Evolutionary conservation across 2,888 invertebrate species (phyloP), one percentile per base, ranked within the genome.

Genomic region (Ophion slaviceki): DNA sequence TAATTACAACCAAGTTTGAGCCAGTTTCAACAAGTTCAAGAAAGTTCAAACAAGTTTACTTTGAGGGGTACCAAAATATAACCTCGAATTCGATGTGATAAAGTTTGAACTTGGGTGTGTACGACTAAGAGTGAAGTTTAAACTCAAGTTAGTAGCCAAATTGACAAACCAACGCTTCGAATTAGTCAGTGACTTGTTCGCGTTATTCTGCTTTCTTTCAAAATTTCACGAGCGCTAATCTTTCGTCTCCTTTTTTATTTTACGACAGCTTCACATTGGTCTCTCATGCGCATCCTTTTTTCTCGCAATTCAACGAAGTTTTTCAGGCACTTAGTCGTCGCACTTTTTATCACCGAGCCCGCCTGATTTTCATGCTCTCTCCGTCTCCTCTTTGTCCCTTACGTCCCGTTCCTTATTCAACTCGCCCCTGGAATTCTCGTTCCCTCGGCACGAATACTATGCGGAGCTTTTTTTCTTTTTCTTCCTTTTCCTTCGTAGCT

Each of bases 281-380:
- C 17, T 53, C 53, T 14, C 53, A 14, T 17, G 53, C 14, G 53
- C 17, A 53, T 17, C 53, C 17, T 2, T 53, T 53, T 45, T 24
- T 68, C 45, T 20, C n/a, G 47, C 36, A 40, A 28, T 28, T 32
- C 57, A 61, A 24, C 72, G 20, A 74, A n/a, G 24, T 36, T 59
- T 74, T 74, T 24, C 47, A 53, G 32, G 53, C 53, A 40, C 67
- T 67, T 71, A 40, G 59, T 74, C 61, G n/a, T 61, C 61, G 24
- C 36, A 36, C 61, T 74, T 74, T 61, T 62, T 61, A 61, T 74
- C 61, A 8, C 57, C 74, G 45, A 74, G 10, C 45, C 17, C 45
- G 67, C n/a, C 72, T 74, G 61, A 74, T 74, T 74, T 74, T 74
- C 61, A 74, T 74, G 20, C 14, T 14, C 14, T 4, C 53, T 53